Evolutionary conservation across 2,797 vertebrate genomes (phyloP).

Genomic region (Dipus sagitta): DNA sequence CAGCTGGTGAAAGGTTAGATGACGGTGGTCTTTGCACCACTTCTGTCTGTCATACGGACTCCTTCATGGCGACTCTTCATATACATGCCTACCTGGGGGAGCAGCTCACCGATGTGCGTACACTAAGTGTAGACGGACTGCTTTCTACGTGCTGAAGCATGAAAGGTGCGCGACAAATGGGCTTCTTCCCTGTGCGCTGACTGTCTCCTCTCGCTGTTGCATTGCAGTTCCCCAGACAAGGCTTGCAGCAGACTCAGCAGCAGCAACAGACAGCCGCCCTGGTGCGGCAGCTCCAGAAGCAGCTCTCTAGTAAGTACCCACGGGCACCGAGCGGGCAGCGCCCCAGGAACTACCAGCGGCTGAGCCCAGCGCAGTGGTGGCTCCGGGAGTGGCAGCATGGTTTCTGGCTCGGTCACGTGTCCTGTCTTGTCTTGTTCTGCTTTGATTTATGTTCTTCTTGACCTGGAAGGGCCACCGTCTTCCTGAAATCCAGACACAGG

Average conservation of each 20-base stretch:
- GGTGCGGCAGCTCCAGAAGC: constrained; percentile 90
- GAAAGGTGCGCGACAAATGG: too few species aligned
- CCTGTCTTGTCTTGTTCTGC: neutral
- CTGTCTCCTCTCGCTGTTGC: neutral
- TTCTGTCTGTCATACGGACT: neutral
- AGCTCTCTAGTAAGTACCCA: constrained; percentile 88
- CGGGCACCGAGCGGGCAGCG: too few species aligned
- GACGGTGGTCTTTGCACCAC: neutral
- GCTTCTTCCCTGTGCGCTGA: neutral
- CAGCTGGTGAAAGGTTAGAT: neutral
- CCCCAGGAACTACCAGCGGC: neutral
- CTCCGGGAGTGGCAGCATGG: neutral
- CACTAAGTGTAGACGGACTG: neutral
- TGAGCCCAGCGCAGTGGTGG: fast-evolving
- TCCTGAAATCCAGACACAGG: neutral
- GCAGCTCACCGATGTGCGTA: fast-evolving
- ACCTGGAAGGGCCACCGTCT: neutral
- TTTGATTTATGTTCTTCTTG: neutral
- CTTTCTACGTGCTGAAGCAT: fast-evolving
- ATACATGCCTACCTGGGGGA: neutral
- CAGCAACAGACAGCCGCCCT: constrained; percentile 88
- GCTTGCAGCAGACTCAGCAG: constrained; percentile 89
- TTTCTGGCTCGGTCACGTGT: neutral
- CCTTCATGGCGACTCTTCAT: neutral
- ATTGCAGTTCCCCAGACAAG: constrained; percentile 87